Evolutionary conservation across 2,113 vertebrate genomes (phyloP), one percentile per base, ranked within the genome.

Genomic region (Epinephelus cyanopodus): DNA sequence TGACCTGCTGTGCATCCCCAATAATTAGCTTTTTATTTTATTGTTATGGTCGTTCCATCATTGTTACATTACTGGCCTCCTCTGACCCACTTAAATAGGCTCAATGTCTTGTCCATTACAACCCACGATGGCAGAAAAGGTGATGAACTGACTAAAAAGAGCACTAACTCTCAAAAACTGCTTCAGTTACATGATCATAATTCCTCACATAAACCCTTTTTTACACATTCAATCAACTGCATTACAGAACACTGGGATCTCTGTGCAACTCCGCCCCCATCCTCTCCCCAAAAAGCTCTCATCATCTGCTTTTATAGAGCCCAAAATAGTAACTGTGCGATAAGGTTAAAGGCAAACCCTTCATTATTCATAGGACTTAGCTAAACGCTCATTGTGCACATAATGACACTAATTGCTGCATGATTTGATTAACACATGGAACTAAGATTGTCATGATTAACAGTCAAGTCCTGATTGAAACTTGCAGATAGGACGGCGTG

Each of bases 401-500:
- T 45, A 82, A 79, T 81, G 78, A 80, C 74, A 48, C 61, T 82
- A 83, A 87, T 82, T 82, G 80, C 68, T 15, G 21, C 45, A 33
- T 39, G 23, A 87, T 84, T 74, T 62, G 77, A 83, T 81, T 74
- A 81, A 54, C 21, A 60, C 1, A 6, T 70, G 53, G 39, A 76
- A 65, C 18, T 73, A 7, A 68, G 75, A 68, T 61, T 79, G 71
- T 77, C 62, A 37, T 81, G 87, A 77, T 89, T 83, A 84, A 75
- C 63, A 73, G 52, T 79, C 27, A 65, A 18, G 47, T 81, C 73
- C 23, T 74, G 63, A 77, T 58, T 56, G 27, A 62, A 67, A 48
- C 70, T 3, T 19, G 11, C 1, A 54, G 83, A 84, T 54, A 50
- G 13, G 9, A 33, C 5, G 17, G 58, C 14, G 3, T 54, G 69